Percentiles rank a stretch among this genome's conserved stretches.
These are phyloP conservation scores for Alcedo quadribrachys DNA, from an alignment of 2,797 vertebrate species.

Conservation along the genomic window DNA sequence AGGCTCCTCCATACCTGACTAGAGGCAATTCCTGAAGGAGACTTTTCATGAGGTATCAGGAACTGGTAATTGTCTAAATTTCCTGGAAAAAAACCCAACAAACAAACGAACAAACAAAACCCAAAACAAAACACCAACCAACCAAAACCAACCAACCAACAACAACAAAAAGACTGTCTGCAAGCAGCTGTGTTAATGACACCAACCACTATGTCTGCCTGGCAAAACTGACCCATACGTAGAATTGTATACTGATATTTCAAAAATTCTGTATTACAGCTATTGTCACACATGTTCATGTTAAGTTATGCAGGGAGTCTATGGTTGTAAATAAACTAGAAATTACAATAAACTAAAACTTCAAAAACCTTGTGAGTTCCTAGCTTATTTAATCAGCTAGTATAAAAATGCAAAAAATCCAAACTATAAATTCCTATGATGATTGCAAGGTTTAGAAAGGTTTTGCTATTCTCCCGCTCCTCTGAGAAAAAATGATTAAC, in stretches of 20 bases:
- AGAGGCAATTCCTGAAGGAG: not conserved
- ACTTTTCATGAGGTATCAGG: not conserved
- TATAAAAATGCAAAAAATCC: not conserved
- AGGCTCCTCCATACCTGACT: not conserved
- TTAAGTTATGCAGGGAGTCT: not conserved
- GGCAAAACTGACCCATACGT: fast-evolving
- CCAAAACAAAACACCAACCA: not conserved
- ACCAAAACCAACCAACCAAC: not conserved
- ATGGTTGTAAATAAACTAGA: not conserved
- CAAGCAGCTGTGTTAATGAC: fast-evolving
- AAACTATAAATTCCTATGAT: not conserved
- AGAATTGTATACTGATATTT: fast-evolving
- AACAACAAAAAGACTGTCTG: not conserved
- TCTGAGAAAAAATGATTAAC: conserved; percentile 12
- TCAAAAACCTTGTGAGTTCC: not conserved
- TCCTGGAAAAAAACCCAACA: not conserved
- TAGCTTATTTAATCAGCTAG: not conserved
- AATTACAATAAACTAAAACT: not conserved
- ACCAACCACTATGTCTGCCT: not conserved
- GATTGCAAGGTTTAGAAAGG: not conserved
- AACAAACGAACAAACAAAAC: too few relatives aligned
- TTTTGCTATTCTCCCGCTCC: not conserved
- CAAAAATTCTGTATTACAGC: not conserved
- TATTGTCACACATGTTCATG: fast-evolving
- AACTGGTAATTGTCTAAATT: not conserved